A percentile compares a stretch with the other conserved stretches of the same genome.
Evolutionary conservation across 2,797 vertebrate species (phyloP).

Genomic region (Amblyraja radiata): DNA sequence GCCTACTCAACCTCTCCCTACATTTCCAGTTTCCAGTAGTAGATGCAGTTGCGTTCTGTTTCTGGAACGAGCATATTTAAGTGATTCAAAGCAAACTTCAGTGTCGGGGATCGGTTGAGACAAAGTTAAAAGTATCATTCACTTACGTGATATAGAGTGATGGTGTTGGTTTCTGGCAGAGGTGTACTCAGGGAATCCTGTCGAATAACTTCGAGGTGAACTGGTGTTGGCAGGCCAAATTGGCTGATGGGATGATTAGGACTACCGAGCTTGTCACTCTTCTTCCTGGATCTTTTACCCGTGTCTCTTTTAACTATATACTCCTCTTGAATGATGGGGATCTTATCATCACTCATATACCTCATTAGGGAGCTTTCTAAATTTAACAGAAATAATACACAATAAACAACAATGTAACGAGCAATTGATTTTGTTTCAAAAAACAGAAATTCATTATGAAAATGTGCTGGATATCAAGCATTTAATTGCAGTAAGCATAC

Average conservation of each 20-base stretch:
- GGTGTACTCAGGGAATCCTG: conserved; percentile 76
- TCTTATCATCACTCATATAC: conserved; percentile 85
- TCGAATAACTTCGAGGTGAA: conserved; percentile 82
- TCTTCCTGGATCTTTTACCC: conserved; percentile 86
- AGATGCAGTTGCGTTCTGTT: not conserved
- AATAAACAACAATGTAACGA: not conserved
- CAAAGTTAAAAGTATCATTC: conserved; percentile 37
- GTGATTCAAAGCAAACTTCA: not conserved
- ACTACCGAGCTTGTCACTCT: conserved; percentile 86
- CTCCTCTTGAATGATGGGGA: conserved; percentile 67
- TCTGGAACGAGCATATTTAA: not conserved
- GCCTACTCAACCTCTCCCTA: too few relatives aligned
- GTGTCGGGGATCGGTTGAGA: not conserved
- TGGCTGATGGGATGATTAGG: conserved; percentile 64
- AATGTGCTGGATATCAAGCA: not conserved
- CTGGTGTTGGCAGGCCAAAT: conserved; percentile 78
- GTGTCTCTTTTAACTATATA: conserved; percentile 89
- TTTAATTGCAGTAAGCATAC: not conserved
- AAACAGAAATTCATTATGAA: not conserved
- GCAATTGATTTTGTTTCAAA: not conserved
- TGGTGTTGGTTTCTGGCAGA: conserved; percentile 55
- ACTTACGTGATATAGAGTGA: conserved; percentile 66
- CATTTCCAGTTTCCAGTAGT: not conserved
- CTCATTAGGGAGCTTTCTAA: conserved; percentile 79
- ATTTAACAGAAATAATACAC: not conserved